Evolutionary conservation across 2,797 vertebrate species (phyloP), one percentile per base, ranked within the genome.

Genomic region (Odontamblyopus rebecca): DNA sequence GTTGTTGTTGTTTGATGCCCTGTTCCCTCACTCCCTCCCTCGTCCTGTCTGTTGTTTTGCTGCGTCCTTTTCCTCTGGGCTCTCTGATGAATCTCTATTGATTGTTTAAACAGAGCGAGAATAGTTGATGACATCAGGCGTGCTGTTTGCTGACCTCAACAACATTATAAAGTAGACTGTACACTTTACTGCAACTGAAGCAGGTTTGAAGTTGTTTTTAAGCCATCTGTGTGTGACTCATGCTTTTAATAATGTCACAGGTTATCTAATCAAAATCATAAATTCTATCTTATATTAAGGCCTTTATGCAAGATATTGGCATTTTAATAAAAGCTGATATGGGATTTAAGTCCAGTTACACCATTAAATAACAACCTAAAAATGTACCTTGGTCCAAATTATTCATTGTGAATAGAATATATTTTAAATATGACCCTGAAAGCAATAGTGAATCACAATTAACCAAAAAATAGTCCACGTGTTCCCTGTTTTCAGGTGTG

Each of bases 61-160:
- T 77, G 78, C 78, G 67, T 77, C 70, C 74, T 65, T 30, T 35
- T 76, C 57, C 32, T 27, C 86, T 81, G 83, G 88, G 83, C 67
- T 5, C 73, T 66, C 78, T 78, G 87, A 71, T 86, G 82, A 82
- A 88, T 90, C 86, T 76, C 61, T 85, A 85, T 85, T 67, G 87
- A 84, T 92, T 86, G 83, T 81, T 71, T 80, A 76, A 85, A 80
- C 79, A 74, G 76, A 78, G 54, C 54, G 44, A 73, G 77, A 88
- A 82, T 88, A 86, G 74, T 91, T 85, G 80, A 85, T 88, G 82
- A 85, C 80, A 88, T 90, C 90, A 85, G 87, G 80, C 88, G 13
- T 68, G 53, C 70, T 86, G 79, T 87, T n/a, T 77, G 84, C 88
- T 89, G 85, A 88, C 78, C 80, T 78, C 70, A 80, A 88, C 86